Base-by-base conservation (phyloP, 2,888 invertebrate species). In the Automeris io region DNA sequence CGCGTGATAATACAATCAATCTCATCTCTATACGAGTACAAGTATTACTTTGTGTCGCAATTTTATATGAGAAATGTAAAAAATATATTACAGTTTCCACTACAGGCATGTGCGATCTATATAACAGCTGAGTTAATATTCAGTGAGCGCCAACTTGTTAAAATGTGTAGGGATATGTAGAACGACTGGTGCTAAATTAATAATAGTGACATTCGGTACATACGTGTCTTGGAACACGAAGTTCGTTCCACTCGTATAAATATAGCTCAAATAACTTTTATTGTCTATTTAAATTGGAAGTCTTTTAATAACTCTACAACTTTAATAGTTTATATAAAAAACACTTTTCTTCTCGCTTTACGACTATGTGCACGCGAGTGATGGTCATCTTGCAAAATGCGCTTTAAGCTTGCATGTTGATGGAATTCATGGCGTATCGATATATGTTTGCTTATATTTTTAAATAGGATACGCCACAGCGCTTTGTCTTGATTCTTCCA, bases 401-500 rank as follows among this genome's bases (percentile, higher is more conserved):
- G 64, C 35, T 64, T 70, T 49, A 87, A 56, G 44, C 87, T 85
- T 24, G 86, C 72, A 54, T 87, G 85, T 47, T 85, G 83, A 51
- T 87, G 87, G 45, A 87, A 87, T 59, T 87, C 81, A 49, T 87
- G 87, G 37, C 87, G 68, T 54, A 87, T 83, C 47, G 86, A 74
- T 61, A 87, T 78, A 59, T 87, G 86, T 54, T 79, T 78, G 68
- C 85, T 87, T 57, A 87, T 86, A 66, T 87, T 87, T 62, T 87
- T 87, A 58, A 87, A 87, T 47, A 87, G 60, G 66, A 87, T 87
- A 57, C 85, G 86, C 87, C 87, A 87, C 58, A 87, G 54, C 36
- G 87, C 82, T 72, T 85, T 87, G 60, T 87, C 87, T 58, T 87
- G 87, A 62, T 86, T 81, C 69, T 87, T 87, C 87, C 87, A 87